Base-by-base conservation (phyloP, 2,797 vertebrate genomes). In the Gadopsis marmoratus region DNA sequence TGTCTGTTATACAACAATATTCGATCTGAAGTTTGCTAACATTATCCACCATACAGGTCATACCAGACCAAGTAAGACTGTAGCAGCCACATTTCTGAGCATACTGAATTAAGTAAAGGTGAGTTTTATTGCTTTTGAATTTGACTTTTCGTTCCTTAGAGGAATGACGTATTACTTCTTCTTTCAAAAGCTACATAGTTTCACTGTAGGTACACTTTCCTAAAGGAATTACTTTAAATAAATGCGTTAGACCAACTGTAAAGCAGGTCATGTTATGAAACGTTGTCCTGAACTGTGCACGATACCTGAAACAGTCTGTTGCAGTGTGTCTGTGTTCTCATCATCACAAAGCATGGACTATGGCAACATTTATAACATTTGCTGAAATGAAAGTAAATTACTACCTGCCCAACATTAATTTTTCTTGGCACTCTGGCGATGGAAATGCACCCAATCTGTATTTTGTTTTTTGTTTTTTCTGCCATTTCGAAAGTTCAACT, bases 401-500 rank as follows among this genome's bases (percentile, higher is more conserved):
- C 60, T 9, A 3, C 21, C 47, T 23, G 14, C 54, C 33, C 35
- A 21, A 26, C 31, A n/a, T 61, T 9, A 2, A 41, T 71, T 73
- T 56, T 74, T 62, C 23, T 48, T 2, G 48, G 79, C 78, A 76
- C 63, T 39, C 16, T 16, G 37, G 11, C 58, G 45, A 71, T 48
- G 11, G 58, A 77, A 74, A 71, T 26, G 2, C 71, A 59, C 31
- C 23, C 41, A 64, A 61, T 74, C 54, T 63, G 47, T 74, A 17
- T 74, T 81, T 65, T 31, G 35, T 72, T 35, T 63, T 63, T 55
- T 56, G 48, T n/a, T n/a, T 26, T 67, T 53, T 23, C 8, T 76
- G 39, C 23, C 1, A 4, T 62, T 74, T 53, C 4, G 2, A 81
- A 85, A 66, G 66, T 87, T 86, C 71, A 74, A 45, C 65, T 35